These are phyloP conservation scores for Drosophila mauritiana DNA, from an alignment of 1,140 invertebrate genomes.

Conservation along the genomic window DNA sequence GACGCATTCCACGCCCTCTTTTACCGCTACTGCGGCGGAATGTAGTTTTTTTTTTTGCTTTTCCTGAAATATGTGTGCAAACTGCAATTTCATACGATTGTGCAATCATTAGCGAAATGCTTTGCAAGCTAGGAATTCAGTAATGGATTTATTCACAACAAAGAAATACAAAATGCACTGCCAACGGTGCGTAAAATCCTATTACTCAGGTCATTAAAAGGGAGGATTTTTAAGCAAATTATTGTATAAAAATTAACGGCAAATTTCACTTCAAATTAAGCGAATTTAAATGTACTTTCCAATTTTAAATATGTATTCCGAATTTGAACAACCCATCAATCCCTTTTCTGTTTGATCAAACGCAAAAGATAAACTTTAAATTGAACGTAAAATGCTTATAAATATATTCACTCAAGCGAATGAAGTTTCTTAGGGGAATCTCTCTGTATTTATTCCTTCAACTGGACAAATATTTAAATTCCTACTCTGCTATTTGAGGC, in stretches of 20 bases:
- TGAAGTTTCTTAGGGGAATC: background rate
- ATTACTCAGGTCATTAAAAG: constrained; percentile 1
- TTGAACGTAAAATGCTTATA: background rate
- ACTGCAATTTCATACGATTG: constrained; percentile 31
- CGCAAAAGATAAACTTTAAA: background rate
- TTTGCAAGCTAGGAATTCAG: constrained; percentile 12
- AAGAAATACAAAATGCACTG: background rate
- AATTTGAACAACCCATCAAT: no score
- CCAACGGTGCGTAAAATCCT: constrained; percentile 3
- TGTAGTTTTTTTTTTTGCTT: constrained; percentile 17
- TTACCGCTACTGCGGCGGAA: constrained; percentile 41
- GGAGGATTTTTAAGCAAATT: background rate
- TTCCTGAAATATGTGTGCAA: constrained; percentile 33
- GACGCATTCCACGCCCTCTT: constrained; percentile 53
- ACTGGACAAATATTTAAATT: constrained; percentile 35
- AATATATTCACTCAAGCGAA: constrained; percentile 7
- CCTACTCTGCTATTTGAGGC: constrained; percentile 29
- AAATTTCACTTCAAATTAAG: background rate
- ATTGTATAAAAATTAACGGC: constrained; percentile 1
- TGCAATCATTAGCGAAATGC: constrained; percentile 35
- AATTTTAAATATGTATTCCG: no score
- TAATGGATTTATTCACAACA: background rate
- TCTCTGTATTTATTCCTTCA: background rate
- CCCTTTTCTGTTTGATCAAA: background rate
- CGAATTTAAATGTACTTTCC: background rate